These are phyloP conservation scores for Triplophysa rosa DNA, from an alignment of 2,113 vertebrate species.

Conservation along the genomic window DNA sequence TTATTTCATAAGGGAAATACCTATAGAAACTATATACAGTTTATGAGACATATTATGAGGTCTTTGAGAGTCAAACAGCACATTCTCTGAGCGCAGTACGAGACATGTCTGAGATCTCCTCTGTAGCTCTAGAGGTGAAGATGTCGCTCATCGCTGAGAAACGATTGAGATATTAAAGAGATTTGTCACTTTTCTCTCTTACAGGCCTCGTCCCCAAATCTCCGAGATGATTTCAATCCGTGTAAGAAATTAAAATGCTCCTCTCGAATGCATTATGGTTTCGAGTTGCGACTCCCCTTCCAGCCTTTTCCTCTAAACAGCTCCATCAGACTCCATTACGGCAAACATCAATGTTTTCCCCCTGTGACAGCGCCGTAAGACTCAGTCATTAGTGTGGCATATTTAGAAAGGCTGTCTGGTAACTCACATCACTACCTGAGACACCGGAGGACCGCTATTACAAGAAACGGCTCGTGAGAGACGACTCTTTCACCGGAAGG, in stretches of 20 bases:
- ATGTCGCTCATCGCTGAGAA: too few relatives aligned
- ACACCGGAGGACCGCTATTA: constrained; percentile 7
- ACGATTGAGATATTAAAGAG: neutral
- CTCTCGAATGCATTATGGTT: neutral
- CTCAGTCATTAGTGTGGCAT: constrained; percentile 23
- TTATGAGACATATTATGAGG: too few relatives aligned
- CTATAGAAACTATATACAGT: too few relatives aligned
- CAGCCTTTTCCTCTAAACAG: constrained; percentile 12
- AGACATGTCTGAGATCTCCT: too few relatives aligned
- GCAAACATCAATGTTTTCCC: constrained; percentile 6
- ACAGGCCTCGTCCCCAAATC: neutral
- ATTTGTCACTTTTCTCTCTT: neutral
- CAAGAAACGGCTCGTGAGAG: neutral
- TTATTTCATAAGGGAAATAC: too few relatives aligned
- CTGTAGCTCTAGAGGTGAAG: too few relatives aligned
- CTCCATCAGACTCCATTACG: neutral
- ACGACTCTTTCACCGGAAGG: constrained; percentile 1
- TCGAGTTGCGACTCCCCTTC: neutral
- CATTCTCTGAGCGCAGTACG: too few relatives aligned
- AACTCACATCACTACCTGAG: neutral
- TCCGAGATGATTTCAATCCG: neutral
- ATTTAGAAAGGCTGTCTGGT: constrained; percentile 1
- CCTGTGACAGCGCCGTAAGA: neutral
- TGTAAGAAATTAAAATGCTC: neutral
- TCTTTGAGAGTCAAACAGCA: too few relatives aligned